Base-by-base conservation (phyloP, 2,888 invertebrate genomes). In the Bombyx huttoni region DNA sequence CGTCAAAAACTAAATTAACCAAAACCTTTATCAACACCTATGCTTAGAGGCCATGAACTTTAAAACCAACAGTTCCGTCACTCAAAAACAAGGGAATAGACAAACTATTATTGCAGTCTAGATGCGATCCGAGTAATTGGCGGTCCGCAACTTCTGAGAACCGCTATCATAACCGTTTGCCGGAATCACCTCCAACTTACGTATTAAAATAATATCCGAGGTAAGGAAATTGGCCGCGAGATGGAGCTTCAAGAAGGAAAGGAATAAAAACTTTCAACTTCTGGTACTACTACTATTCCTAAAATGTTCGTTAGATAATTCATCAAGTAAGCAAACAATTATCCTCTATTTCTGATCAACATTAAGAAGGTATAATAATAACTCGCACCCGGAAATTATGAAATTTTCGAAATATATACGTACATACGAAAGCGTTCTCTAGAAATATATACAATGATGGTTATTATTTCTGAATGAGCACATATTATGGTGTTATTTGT, bases 161-260 rank as follows among this genome's bases (percentile, higher is more conserved):
- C 70, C 73, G 71, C 70, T 58, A 66, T 68, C 64, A 77, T 79
- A 78, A 80, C 79, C 69, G 63, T 81, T 76, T 66, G 63, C 64
- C 57, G 70, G 67, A 78, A 75, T 70, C 76, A 67, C 67, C 69
- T 68, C 67, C 68, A 64, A 75, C 67, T 73, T 72, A 74, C 68
- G 73, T 73, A 78, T 81, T 63, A 62, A 58, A 61, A 63, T 63
- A 62, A 62, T 62, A 63, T 55, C 53, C 58, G 56, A 52, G 68
- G 70, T 78, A 69, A 68, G 75, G 71, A 75, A 80, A 83, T 80
- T 77, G 80, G 71, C 81, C 77, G 68, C 68, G 67, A 80, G 75
- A 79, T 81, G 78, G 77, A 70, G 70, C 55, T 65, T 55, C 59
- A 59, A 52, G 48, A 63, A 64, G 67, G 67, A 63, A 77, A 83